Percentiles rank a stretch among this genome's conserved stretches.
Evolutionary conservation across 23 tunicate species (phyloP).

Genomic region (Phallusia fumigata): DNA sequence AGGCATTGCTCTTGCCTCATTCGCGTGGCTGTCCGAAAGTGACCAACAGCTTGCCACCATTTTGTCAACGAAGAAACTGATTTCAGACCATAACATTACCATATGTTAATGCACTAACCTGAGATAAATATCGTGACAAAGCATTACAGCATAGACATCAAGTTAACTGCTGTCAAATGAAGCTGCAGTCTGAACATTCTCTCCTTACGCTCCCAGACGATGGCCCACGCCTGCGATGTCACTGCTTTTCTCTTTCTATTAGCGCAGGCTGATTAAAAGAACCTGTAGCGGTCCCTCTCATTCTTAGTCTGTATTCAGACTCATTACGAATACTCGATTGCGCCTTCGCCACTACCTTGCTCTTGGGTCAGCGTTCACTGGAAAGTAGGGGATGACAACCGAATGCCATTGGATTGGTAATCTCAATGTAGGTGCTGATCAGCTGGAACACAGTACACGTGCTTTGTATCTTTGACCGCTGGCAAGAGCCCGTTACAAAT

Average conservation of each 20-base stretch:
- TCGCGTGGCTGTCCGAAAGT: too few species aligned
- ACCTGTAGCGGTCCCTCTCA: slow-evolving; percentile 3
- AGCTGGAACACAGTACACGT: not conserved
- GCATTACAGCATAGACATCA: slow-evolving; percentile 2
- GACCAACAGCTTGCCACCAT: too few species aligned
- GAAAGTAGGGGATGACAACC: not conserved
- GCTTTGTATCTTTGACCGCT: not conserved
- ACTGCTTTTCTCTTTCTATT: slow-evolving; percentile 11
- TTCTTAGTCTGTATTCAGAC: slow-evolving; percentile 1
- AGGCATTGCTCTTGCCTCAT: too few species aligned
- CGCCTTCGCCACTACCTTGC: not conserved
- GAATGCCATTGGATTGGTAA: too few species aligned
- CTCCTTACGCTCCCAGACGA: slow-evolving; percentile 15
- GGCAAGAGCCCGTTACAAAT: too few species aligned
- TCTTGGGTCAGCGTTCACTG: not conserved
- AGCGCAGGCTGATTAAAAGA: slow-evolving; percentile 10
- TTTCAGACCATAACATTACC: not conserved
- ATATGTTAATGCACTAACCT: not conserved
- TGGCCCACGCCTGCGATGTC: slow-evolving; percentile 7
- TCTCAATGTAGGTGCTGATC: not conserved
- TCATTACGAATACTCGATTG: slow-evolving; percentile 10
- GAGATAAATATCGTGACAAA: not conserved
- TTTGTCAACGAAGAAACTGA: too few species aligned
- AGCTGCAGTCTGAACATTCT: slow-evolving; percentile 12
- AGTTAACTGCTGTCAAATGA: slow-evolving; percentile 1